These are phyloP conservation scores for Drosophila obscura DNA, from an alignment of 1,140 invertebrate genomes.

Conservation along the genomic window DNA sequence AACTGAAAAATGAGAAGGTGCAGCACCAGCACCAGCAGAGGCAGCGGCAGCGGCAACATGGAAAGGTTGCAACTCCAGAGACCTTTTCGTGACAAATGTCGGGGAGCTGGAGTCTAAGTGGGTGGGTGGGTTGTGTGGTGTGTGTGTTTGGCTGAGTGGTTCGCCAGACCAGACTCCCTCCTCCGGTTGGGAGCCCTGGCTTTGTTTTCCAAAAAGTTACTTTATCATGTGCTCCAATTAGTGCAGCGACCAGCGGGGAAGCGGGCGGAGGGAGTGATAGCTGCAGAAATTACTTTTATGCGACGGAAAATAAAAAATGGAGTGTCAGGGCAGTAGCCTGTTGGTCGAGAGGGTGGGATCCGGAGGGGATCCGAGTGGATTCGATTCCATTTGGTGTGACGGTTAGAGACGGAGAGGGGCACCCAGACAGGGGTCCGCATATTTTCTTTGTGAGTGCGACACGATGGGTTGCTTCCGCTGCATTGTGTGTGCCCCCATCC, in stretches of 20 bases:
- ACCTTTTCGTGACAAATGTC: slow-evolving; percentile 76
- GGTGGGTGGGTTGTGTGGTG: slow-evolving; percentile 27
- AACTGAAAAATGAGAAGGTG: slow-evolving; percentile 47
- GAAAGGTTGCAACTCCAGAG: slow-evolving; percentile 62
- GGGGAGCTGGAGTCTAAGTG: slow-evolving; percentile 31
- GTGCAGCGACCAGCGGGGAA: slow-evolving; percentile 32
- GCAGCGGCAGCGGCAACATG: neutral
- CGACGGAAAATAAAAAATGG: slow-evolving; percentile 75
- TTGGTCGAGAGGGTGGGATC: neutral
- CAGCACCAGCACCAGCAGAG: slow-evolving; percentile 19
- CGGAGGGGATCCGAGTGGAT: neutral
- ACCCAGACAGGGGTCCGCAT: slow-evolving; percentile 56
- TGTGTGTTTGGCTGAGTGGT: slow-evolving; percentile 23
- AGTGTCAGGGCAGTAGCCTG: slow-evolving; percentile 70
- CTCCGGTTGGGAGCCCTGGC: no score
- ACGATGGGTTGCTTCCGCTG: slow-evolving; percentile 70
- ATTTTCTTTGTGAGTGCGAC: slow-evolving; percentile 49
- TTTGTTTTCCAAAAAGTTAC: slow-evolving; percentile 65
- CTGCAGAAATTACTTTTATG: slow-evolving; percentile 64
- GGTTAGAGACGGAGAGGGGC: slow-evolving; percentile 16
- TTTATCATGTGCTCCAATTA: slow-evolving; percentile 81
- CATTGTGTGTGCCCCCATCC: slow-evolving; percentile 25
- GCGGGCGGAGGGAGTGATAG: neutral
- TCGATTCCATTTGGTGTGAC: neutral
- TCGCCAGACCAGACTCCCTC: slow-evolving; percentile 17